Evolutionary conservation across 2,888 invertebrate species (phyloP).

Genomic region (Drosophila maculinotata): DNA sequence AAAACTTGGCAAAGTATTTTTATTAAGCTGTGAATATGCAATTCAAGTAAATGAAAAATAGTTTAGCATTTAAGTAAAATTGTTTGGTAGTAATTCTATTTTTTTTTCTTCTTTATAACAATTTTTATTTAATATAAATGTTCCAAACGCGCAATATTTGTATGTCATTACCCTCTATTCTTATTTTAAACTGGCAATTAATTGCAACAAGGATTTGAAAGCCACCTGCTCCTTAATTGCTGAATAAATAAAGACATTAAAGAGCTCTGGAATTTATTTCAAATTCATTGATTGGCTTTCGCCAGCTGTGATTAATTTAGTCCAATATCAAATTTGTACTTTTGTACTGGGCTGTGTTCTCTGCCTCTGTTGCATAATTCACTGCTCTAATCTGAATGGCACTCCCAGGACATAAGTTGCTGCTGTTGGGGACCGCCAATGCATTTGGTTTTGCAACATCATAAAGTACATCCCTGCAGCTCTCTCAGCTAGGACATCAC

Average conservation of each 20-base stretch:
- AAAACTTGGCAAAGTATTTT: constrained; percentile 17
- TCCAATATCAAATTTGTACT: constrained; percentile 1
- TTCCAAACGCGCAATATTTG: not conserved
- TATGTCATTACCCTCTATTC: too few relatives aligned
- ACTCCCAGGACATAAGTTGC: constrained; percentile 22
- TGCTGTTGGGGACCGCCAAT: constrained; percentile 13
- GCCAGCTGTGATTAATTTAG: constrained; percentile 5
- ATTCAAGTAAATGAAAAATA: not conserved
- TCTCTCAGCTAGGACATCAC: constrained; percentile 26
- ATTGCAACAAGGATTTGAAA: rapidly evolving
- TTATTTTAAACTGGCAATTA: too few relatives aligned
- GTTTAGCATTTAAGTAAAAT: not conserved
- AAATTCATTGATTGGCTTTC: constrained; percentile 11
- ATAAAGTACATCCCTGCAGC: constrained; percentile 52
- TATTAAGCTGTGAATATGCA: constrained; percentile 6
- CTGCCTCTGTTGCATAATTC: too few relatives aligned
- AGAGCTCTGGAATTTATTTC: not conserved
- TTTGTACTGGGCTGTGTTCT: not conserved
- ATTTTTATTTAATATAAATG: not conserved
- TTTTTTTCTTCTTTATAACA: not conserved
- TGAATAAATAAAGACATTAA: not conserved
- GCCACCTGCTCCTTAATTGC: not conserved
- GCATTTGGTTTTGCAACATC: constrained; percentile 60
- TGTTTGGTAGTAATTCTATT: too few relatives aligned
- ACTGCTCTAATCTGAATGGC: constrained; percentile 23